Conservation (phyloP, 2,113 vertebrate species). For the Pygoscelis adeliae region DNA sequence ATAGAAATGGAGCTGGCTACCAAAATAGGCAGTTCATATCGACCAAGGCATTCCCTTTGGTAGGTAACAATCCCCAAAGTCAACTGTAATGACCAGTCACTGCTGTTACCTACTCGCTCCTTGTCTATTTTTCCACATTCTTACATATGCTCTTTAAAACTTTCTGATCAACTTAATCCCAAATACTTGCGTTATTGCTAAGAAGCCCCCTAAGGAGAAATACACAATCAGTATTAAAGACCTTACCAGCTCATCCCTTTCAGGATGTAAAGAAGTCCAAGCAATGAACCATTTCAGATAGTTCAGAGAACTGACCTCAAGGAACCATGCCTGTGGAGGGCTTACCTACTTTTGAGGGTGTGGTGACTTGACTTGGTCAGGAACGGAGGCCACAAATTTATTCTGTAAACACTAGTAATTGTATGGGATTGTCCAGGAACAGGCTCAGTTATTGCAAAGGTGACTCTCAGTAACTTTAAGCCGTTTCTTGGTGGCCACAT, state of each 20-base stretch:
- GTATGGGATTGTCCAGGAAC: neutral
- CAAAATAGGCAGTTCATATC: constrained; percentile 61
- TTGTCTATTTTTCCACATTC: neutral
- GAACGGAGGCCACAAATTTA: neutral
- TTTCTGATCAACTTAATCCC: neutral
- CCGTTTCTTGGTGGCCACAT: neutral
- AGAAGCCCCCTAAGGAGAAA: neutral
- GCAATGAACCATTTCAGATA: too few species aligned
- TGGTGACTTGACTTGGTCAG: neutral
- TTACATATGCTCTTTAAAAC: neutral
- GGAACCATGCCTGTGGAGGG: neutral
- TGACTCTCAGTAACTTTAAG: neutral
- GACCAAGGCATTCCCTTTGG: constrained; percentile 55
- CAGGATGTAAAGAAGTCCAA: neutral
- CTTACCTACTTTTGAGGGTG: too few species aligned
- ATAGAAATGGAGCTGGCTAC: constrained; percentile 64
- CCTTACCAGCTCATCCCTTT: neutral
- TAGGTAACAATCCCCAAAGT: constrained; percentile 20
- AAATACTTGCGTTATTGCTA: neutral
- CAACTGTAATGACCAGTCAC: neutral
- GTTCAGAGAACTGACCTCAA: neutral
- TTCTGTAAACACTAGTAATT: neutral
- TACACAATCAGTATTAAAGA: neutral
- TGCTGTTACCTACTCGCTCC: neutral
- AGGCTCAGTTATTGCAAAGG: neutral